Conservation (phyloP, 2,113 vertebrate species). For the Albula goreensis region DNA sequence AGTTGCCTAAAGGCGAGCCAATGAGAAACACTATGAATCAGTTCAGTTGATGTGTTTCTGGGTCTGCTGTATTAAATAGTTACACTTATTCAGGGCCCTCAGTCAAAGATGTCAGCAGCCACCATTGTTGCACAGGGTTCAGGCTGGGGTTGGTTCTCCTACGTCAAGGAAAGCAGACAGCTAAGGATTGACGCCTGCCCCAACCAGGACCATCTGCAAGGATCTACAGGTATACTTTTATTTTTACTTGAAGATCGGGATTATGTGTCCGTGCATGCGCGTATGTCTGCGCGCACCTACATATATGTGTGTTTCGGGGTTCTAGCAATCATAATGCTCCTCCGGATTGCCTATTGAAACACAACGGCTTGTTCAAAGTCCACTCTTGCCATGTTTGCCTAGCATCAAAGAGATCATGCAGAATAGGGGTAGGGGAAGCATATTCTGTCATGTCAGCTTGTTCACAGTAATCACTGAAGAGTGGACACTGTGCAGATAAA, state of each 20-base stretch:
- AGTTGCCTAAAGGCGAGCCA: no score
- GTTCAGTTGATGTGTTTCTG: background rate
- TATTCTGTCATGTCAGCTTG: no score
- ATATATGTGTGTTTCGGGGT: no score
- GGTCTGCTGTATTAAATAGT: background rate
- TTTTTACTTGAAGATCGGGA: no score
- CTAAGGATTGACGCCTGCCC: constrained; percentile 83
- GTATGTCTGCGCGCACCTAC: background rate
- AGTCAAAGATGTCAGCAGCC: constrained; percentile 70
- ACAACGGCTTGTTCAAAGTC: no score
- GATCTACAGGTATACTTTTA: constrained; percentile 82
- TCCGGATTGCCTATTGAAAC: no score
- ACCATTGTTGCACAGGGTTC: constrained; percentile 93
- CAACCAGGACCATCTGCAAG: constrained; percentile 95
- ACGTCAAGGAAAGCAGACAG: constrained; percentile 79
- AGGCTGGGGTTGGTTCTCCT: constrained; percentile 96
- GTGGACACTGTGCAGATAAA: no score
- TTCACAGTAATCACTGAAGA: no score
- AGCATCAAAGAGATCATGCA: no score
- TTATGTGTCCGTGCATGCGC: background rate
- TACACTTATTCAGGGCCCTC: background rate
- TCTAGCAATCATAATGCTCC: no score
- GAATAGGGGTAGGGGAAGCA: no score
- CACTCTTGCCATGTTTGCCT: no score
- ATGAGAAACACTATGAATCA: background rate